Base-by-base conservation (phyloP, 2,113 vertebrate genomes). In the Diglossa brunneiventris region DNA sequence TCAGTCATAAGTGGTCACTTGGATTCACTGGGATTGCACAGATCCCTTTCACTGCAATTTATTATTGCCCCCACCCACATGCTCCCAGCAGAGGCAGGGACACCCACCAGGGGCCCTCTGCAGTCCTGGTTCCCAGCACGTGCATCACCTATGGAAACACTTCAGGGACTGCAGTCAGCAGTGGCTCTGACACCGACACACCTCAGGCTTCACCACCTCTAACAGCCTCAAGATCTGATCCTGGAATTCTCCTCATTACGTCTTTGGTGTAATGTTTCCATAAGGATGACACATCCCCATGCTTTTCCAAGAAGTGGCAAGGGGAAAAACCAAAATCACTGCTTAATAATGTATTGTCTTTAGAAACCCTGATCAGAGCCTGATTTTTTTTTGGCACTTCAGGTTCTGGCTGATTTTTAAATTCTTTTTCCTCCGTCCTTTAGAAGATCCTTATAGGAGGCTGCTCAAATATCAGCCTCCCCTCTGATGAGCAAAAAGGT, bases 101-200 rank as follows among this genome's bases (percentile, higher is more conserved):
- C 31, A 59, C 10, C 10, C 14, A 33, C 13, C 2, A 2, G 27
- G 27, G 79, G n/a, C 18, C n/a, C 70, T 0, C 0, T 14, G 19
- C 27, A n/a, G 14, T 42, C 37, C 37, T 50, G 11, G 5, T 22
- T 63, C 63, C 52, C 67, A 79, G 47, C 28, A 37, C 3, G 10
- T 3, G 7, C 52, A 58, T 1, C 27, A 21, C 15, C 20, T 11
- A 1, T 1, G 2, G 31, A 79, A 86, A 62, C 33, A 53, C 12
- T 24, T 26, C 11, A 67, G 31, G 42, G 46, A 76, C 62, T 76
- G 27, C 13, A 35, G 35, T 27, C 16, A 41, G 5, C 2, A 53
- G 14, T 14, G 28, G 13, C 49, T 86, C 62, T 80, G 42, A 75
- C 80, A 67, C 62, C 76, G 42, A 75, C 80, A 67, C 26, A 24